Base-by-base conservation (phyloP, 1,140 invertebrate species). In the Melanaphis sacchari region DNA sequence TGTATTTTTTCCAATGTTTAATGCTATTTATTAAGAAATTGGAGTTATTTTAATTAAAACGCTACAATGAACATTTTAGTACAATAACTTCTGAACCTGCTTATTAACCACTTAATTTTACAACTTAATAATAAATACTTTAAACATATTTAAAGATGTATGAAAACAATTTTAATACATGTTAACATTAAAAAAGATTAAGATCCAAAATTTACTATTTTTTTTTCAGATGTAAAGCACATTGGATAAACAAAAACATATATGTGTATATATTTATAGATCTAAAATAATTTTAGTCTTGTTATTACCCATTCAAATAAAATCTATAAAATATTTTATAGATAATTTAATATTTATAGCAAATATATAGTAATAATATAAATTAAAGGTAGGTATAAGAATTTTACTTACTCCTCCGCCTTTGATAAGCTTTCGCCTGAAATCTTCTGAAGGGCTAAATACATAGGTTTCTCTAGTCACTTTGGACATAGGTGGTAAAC, bases 361-460 rank as follows among this genome's bases (percentile, higher is more conserved):
- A 76, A 76, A 76, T n/a, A 76, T 85, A 43, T 15, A 46, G 38
- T 43, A 7, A n/a, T 31, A 31, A 85, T 2, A 43, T 43, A 43
- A 26, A 38, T 40, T 84, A 26, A 84, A 82, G 38, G 24, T 41
- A 84, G 24, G 36, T 9, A 0, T n/a, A 84, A 22, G 49, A 49
- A 40, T 22, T 88, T 90, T 76, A 96, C 96, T 95, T 95, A 96
- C 96, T 95, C 97, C 98, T 94, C 98, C 98, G 93, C 98, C 98
- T 96, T 97, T 98, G 36, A 99, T 95, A 31, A 99, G 95, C 94
- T 98, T 98, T 92, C 97, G 96, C 93, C 96, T 96, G 95, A 99
- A 99, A 66, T 99, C 98, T 94, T 98, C 98, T 88, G 97, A 97
- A 38, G 98, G 98, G 95, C 97, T 98, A 95, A 99, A 98, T 40